Percentiles rank a stretch among this genome's conserved stretches.
phyloP scores from a whole-genome alignment of 2,888 invertebrate genomes.

The Nebria brevicollis region DNA sequence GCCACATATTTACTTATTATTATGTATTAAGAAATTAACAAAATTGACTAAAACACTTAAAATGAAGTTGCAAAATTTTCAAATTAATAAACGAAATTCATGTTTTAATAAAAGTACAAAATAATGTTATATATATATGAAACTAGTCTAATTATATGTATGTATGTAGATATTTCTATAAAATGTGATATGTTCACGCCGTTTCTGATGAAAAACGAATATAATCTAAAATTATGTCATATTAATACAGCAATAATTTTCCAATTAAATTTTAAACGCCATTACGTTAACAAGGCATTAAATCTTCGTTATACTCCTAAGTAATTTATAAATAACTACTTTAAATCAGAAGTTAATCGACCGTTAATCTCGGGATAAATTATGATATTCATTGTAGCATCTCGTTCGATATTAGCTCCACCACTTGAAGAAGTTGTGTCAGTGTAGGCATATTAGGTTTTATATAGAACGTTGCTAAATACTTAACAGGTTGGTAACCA shows the following conservation, averaged over 20 bases:
- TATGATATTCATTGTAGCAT: conserved; percentile 12
- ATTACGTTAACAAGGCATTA: background rate
- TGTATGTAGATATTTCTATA: too few relatives aligned
- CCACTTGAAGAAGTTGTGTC: background rate
- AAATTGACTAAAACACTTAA: too few relatives aligned
- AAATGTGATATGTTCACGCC: background rate
- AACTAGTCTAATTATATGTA: too few relatives aligned
- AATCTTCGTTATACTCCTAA: conserved; percentile 6
- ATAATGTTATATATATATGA: too few relatives aligned
- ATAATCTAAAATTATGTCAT: background rate
- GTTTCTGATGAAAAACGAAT: background rate
- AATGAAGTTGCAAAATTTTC: too few relatives aligned
- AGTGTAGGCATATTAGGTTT: background rate
- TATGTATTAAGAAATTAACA: too few relatives aligned
- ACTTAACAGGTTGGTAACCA: background rate
- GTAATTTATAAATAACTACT: conserved; percentile 10
- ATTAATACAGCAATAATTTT: background rate
- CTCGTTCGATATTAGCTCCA: background rate
- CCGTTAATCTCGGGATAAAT: conserved; percentile 17
- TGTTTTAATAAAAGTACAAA: too few relatives aligned
- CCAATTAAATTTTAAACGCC: background rate
- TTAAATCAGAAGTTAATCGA: conserved; percentile 14
- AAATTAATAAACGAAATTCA: too few relatives aligned
- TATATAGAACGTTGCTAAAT: background rate
- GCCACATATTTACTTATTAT: too few relatives aligned